phyloP scores from a whole-genome alignment of 2,797 vertebrate genomes.

The Thunnus albacares region DNA sequence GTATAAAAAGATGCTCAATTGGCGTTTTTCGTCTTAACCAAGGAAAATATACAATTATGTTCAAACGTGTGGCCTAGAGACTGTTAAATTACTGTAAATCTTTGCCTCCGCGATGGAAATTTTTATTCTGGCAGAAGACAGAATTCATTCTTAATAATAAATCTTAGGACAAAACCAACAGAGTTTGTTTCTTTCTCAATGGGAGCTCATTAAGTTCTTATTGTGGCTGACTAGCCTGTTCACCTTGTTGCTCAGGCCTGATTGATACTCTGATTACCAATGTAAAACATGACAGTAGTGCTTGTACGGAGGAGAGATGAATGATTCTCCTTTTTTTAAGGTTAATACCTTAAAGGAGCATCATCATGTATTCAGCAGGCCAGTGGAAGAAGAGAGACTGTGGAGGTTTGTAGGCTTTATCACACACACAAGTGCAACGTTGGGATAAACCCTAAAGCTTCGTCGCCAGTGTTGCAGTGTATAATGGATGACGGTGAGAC shows the following conservation, averaged over 20 bases:
- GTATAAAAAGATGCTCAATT: background rate
- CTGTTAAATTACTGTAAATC: background rate
- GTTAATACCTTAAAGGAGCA: background rate
- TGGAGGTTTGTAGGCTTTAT: constrained; percentile 20
- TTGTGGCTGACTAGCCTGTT: constrained; percentile 34
- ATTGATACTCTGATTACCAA: constrained; percentile 32
- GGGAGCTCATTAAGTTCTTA: constrained; percentile 31
- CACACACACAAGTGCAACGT: background rate
- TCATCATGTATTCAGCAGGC: constrained; percentile 36
- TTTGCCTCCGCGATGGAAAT: background rate
- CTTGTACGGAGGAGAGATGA: constrained; percentile 9
- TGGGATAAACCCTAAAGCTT: constrained; percentile 9
- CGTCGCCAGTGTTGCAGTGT: constrained; percentile 32
- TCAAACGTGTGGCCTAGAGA: constrained; percentile 4
- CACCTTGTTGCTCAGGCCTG: constrained; percentile 32
- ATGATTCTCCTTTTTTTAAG: background rate
- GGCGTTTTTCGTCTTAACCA: constrained; percentile 1
- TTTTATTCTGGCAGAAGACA: background rate
- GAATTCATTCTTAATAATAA: background rate
- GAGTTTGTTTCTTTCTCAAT: constrained; percentile 7
- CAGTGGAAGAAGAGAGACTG: background rate
- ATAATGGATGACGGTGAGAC: constrained; percentile 37
- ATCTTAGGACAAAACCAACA: background rate
- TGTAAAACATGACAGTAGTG: constrained; percentile 23
- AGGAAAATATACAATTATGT: background rate